Evolutionary conservation across 92 coral and sea anemone species (phyloP), one percentile per base, ranked within the genome.

Genomic region (Zoanthus solanderi): DNA sequence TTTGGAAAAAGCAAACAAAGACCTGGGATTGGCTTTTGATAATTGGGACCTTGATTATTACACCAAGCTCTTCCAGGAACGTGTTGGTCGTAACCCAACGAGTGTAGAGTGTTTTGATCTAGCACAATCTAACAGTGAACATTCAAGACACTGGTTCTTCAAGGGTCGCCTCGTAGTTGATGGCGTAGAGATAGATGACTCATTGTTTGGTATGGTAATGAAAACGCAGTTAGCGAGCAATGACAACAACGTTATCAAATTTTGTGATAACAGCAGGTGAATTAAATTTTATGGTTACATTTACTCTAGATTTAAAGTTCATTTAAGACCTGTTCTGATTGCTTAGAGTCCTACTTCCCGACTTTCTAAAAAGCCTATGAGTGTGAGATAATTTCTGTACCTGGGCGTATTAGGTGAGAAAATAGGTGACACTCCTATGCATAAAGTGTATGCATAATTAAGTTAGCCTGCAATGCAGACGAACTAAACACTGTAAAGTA

Each of bases 91-190:
- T 72, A 95, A 96, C 73, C 99, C 99, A 4, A 95, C 99, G 16
- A 96, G 96, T 86, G 99, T 96, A 5, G 99, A 96, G 84, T 96
- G 99, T 84, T 96, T 96, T 93, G 99, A 96, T 89, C 79, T 96
- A 79, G 99, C 99, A 4, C 99, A 96, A 90, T 95, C 98, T 2
- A 96, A 96, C 91, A 96, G 99, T 46, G 99, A 96, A 79, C 99
- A 96, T 67, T 96, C 98, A 2, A 92, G 99, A 77, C 99, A 96
- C 83, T 96, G 99, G 99, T 96, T 96, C 89, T 96, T 96, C 87
- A 90, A 92, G 84, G 99, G 99, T 23, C 92, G 88, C 68, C 92
- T 96, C 74, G 81, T 90, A 4, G 87, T 96, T 82, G 99, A 96
- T 92, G 99, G 98, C 3, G 88, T 80, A 61, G 96, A 96, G 47